A percentile compares a stretch with the other conserved stretches of the same genome.
These are phyloP conservation scores for Temnopleurus reevesii DNA, from an alignment of 53 echinoderm and acorn worm species.

Conservation along the genomic window DNA sequence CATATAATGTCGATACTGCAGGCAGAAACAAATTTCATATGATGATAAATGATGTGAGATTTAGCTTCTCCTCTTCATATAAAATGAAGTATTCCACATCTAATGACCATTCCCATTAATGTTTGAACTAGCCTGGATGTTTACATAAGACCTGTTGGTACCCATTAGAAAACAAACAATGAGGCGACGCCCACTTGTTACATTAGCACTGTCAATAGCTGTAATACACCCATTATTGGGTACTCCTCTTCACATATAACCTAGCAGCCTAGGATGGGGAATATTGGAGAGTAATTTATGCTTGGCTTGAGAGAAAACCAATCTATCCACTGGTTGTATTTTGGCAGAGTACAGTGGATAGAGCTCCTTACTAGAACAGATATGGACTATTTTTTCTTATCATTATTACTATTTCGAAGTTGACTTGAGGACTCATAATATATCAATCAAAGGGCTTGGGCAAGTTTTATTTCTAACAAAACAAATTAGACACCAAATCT, in stretches of 20 bases:
- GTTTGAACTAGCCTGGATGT: not conserved
- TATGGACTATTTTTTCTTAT: too few species aligned
- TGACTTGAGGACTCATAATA: too few species aligned
- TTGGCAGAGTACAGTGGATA: too few species aligned
- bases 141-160: not conserved
- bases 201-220: slow-evolving; percentile 29
- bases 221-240: slow-evolving; percentile 23
- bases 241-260: not conserved
- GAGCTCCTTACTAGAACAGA: too few species aligned
- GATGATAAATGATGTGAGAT: not conserved
- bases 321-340: not conserved
- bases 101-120: not conserved
- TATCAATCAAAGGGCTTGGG: too few species aligned
- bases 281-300: slow-evolving; percentile 5
- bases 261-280: not conserved
- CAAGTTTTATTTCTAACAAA: too few species aligned
- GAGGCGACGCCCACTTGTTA: slow-evolving; percentile 21
- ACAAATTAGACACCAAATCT: too few species aligned
- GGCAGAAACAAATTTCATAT: too few species aligned
- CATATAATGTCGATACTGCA: too few species aligned
- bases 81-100: not conserved
- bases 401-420: too few species aligned
- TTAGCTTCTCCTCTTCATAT: not conserved
- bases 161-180: slow-evolving; percentile 1
- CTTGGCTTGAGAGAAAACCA: not conserved